Base-by-base conservation (phyloP, 2,888 invertebrate species). In the Cotesia congregata region DNA sequence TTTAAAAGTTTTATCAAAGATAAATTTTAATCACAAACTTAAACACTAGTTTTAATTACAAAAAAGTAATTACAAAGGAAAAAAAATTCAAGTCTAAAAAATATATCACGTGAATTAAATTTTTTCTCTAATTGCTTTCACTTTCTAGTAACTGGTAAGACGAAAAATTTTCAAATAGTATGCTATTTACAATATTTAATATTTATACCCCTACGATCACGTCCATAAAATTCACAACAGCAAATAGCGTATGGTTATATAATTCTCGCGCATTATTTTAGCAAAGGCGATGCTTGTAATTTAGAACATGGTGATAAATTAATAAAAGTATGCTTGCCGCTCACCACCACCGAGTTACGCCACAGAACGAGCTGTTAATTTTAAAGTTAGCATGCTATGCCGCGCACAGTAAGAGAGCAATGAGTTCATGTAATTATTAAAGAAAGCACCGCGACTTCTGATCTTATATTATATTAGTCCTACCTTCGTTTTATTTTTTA, bases 231-330 rank as follows among this genome's bases (percentile, higher is more conserved):
- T 30, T 30, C n/a, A 64, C 65, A 39, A 15, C 7, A 38, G 1
- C 60, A 20, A 15, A 62, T 15, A 15, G 20, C 62, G 62, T 17
- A 20, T 38, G 39, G 67, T 7, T 30, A 64, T 72, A 20, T 30
- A 39, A 67, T 67, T 71, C 76, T 75, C 74, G 40, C 80, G 76
- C 38, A 12, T 60, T 80, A 85, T 80, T 83, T 83, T 78, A 79
- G 12, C 75, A 75, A 74, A 67, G 72, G 17, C 62, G 71, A 60
- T 30, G 39, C 41, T 77, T 80, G 83, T 84, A 85, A 86, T 86
- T 86, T 83, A 86, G 83, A 80, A 76, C 76, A 62, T 82, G 79
- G 84, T 82, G 83, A 88, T 88, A 88, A 88, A 88, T 88, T 88
- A 87, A 88, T 88, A 87, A 87, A 88, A 84, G 77, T 82, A 79